Conservation (phyloP, 2,113 vertebrate species). For the Microcebus griseorufus region DNA sequence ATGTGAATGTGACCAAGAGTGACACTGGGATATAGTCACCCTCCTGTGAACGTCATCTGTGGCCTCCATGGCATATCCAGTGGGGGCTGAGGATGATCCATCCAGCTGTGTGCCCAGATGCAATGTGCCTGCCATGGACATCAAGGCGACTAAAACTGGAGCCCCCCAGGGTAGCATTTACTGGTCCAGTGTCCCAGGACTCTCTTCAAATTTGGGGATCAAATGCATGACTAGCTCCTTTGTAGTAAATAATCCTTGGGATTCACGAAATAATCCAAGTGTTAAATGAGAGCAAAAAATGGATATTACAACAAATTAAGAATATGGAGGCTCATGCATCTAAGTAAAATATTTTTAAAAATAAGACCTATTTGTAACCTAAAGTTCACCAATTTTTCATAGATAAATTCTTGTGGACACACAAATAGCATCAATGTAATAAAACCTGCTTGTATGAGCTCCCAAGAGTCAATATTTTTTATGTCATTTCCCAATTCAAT, state of each 20-base stretch:
- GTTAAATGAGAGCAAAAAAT: background rate
- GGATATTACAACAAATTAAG: background rate
- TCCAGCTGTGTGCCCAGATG: rapidly evolving
- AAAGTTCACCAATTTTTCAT: background rate
- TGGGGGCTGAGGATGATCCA: rapidly evolving
- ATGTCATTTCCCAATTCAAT: background rate
- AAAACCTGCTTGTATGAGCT: rapidly evolving
- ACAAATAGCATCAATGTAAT: rapidly evolving
- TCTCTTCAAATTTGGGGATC: background rate
- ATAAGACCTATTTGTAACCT: background rate
- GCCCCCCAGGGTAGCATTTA: background rate
- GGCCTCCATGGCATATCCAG: too few species aligned
- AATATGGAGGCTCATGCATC: background rate
- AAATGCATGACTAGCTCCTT: background rate
- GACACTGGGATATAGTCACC: rapidly evolving
- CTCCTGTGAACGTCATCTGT: rapidly evolving
- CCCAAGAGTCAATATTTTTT: background rate
- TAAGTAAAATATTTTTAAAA: background rate
- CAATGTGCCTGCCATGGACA: background rate
- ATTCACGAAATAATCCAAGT: background rate
- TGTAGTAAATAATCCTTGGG: background rate
- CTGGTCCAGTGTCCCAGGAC: background rate
- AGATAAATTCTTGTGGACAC: background rate
- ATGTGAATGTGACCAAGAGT: background rate
- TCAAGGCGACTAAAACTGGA: background rate